Evolutionary conservation across 2,113 vertebrate genomes (phyloP).

Genomic region (Hucho hucho): DNA sequence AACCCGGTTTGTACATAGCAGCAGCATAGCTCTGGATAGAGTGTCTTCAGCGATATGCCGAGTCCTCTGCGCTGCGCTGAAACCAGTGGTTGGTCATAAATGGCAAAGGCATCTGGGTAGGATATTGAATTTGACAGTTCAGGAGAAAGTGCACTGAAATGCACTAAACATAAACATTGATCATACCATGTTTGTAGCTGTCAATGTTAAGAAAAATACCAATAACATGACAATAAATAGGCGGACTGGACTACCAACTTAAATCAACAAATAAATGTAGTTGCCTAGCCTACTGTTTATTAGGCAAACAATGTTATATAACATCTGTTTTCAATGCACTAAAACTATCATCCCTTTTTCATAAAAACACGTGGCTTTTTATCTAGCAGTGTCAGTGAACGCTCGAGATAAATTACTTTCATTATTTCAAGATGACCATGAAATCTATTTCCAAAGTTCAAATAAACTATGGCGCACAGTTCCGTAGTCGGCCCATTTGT

Average conservation of each 20-base stretch:
- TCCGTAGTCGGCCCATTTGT: not conserved
- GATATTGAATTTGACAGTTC: not conserved
- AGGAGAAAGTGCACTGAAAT: no score
- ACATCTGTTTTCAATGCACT: no score
- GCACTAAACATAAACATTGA: no score
- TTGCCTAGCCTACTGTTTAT: no score
- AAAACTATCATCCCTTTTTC: no score
- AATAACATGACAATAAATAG: no score
- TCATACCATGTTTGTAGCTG: no score
- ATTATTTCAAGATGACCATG: not conserved
- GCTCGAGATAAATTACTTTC: not conserved
- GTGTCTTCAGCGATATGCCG: slow-evolving; percentile 63
- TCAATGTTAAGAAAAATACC: no score
- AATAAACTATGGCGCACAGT: not conserved
- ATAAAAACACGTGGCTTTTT: not conserved
- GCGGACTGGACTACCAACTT: no score
- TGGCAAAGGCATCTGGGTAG: slow-evolving; percentile 32
- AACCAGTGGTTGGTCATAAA: slow-evolving; percentile 42
- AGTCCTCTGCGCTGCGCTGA: slow-evolving; percentile 7
- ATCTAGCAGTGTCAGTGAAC: not conserved
- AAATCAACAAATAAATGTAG: no score
- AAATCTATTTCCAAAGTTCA: not conserved
- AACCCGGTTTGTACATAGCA: slow-evolving; percentile 67
- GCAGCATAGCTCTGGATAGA: slow-evolving; percentile 55
- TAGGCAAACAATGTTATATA: no score